Evolutionary conservation across 2,113 vertebrate species (phyloP), one percentile per base, ranked within the genome.

Genomic region (Hiodon alosoides): DNA sequence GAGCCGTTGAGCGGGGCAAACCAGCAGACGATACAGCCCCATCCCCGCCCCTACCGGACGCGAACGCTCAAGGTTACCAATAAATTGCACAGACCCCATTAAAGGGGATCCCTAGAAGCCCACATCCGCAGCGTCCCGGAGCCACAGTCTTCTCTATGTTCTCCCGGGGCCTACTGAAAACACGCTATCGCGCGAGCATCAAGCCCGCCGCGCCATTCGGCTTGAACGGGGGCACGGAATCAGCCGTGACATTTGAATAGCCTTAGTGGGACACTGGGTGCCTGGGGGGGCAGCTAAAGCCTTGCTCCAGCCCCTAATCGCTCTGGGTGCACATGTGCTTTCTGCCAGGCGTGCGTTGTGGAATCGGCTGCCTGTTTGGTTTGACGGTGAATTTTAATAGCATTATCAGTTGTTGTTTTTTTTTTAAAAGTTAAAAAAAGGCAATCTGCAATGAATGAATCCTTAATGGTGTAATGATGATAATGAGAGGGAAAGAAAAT

Each of bases 161-260:
- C 31, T 31, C 31, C 31, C 31, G 31, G 31, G 31, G 31, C 31
- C 31, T 31, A 31, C 31, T 31, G 31, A 31, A 31, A 31, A 31
- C 31, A 31, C 31, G 31, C 31, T 31, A 31, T 31, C 31, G 31
- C 31, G 0, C 31, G 31, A 31, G 31, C 31, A 31, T 31, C 31
- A 31, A 31, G 31, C 31, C 31, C 31, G 31, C 31, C 2, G 31
- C 31, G 31, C 31, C 8, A 31, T 10, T 65, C 17, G 3, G 62
- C 47, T 71, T 53, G 51, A 77, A 75, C 64, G 62, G 67, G 79
- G 55, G 78, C 73, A 67, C 74, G 83, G 55, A 89, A 79, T 77
- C 75, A 82, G 73, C 76, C 59, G 72, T 87, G 83, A 85, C 84
- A 81, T 83, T 82, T 85, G 78, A 81, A 80, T 83, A 74, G n/a